These are phyloP conservation scores for Lymantria monacha DNA, from an alignment of 2,888 invertebrate genomes.

Conservation along the genomic window DNA sequence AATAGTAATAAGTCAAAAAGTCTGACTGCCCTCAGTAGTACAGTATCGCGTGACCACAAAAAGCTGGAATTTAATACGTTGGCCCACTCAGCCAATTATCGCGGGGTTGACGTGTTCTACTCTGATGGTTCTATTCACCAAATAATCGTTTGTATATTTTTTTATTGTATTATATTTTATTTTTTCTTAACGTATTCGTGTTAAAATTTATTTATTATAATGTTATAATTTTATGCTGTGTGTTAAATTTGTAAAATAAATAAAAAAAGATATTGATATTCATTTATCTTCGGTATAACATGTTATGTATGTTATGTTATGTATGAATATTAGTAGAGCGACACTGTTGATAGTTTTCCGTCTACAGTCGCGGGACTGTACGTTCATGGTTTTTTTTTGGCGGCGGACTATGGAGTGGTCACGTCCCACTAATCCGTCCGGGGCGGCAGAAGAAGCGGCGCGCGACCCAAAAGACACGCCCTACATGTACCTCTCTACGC, in stretches of 20 bases:
- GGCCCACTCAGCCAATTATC: conserved; percentile 70
- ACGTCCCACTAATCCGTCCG: too few species aligned
- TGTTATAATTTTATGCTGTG: not conserved
- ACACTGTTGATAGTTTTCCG: too few species aligned
- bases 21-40: conserved; percentile 8
- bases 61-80: conserved; percentile 54
- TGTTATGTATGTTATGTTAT: too few species aligned
- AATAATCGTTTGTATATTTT: conserved; percentile 46
- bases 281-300: too few species aligned
- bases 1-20: conserved; percentile 22
- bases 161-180: conserved; percentile 13
- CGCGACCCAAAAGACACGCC: too few species aligned
- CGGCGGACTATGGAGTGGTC: too few species aligned
- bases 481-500: too few species aligned
- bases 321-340: too few species aligned
- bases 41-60: conserved; percentile 60
- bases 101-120: conserved; percentile 47
- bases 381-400: too few species aligned
- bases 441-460: too few species aligned
- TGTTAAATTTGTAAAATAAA: not conserved
- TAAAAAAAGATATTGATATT: too few species aligned
- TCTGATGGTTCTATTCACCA: conserved; percentile 67
- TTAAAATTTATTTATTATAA: not conserved
- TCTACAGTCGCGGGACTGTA: too few species aligned
- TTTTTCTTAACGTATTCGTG: not conserved